phyloP scores from a whole-genome alignment of 2,888 invertebrate species.

The Serrognathus titanus region DNA sequence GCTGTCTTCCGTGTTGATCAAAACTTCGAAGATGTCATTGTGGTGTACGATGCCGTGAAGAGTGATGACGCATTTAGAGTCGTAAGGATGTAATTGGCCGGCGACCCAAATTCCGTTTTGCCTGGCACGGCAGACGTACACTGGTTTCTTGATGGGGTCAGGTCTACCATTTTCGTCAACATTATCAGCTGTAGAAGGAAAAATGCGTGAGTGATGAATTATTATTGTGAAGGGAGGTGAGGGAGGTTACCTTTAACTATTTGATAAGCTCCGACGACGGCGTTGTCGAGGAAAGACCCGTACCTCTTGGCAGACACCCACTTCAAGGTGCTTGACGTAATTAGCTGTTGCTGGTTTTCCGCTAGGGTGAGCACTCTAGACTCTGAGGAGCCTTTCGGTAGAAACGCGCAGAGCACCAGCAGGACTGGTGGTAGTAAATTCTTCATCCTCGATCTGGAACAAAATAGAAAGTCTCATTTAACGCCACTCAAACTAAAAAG shows the following conservation, averaged over 20 bases:
- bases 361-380: constrained; percentile 41
- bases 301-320: constrained; percentile 61
- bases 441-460: constrained; percentile 24
- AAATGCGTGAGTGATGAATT: neutral
- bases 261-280: constrained; percentile 62
- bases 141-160: constrained; percentile 41
- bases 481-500: neutral
- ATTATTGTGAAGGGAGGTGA: neutral
- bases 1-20: constrained; percentile 74
- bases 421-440: constrained; percentile 20
- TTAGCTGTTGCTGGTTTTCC: constrained; percentile 58
- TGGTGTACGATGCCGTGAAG: constrained; percentile 56
- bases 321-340: constrained; percentile 76
- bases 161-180: constrained; percentile 40
- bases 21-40: constrained; percentile 62
- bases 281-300: constrained; percentile 54
- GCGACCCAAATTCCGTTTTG: constrained; percentile 72
- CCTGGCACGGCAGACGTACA: constrained; percentile 72
- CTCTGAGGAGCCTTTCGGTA: constrained; percentile 23
- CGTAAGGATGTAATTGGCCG: constrained; percentile 60
- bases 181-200: constrained; percentile 16
- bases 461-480: neutral
- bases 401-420: constrained; percentile 11
- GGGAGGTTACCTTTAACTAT: constrained; percentile 17
- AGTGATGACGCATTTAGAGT: constrained; percentile 64